phyloP scores from a whole-genome alignment of 1,140 invertebrate species.

The Maniola jurtina region DNA sequence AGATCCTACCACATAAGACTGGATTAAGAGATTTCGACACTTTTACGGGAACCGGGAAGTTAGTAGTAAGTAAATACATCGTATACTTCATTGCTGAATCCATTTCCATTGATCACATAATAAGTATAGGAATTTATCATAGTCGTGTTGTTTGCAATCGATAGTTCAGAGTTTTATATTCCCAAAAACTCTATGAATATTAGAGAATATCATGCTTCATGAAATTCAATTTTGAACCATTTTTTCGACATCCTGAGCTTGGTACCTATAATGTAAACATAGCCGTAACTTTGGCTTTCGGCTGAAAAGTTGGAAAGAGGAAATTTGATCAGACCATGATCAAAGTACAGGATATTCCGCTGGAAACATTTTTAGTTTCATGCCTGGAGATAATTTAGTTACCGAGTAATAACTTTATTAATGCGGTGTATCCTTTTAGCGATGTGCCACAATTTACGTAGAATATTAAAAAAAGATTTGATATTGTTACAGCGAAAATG shows the following conservation, averaged over 20 bases:
- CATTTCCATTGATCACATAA: too few relatives aligned
- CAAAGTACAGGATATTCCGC: slow-evolving; percentile 37
- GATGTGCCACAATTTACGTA: slow-evolving; percentile 9
- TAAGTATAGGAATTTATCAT: too few relatives aligned
- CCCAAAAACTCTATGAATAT: too few relatives aligned
- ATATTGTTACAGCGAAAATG: background rate
- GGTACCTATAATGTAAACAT: slow-evolving; percentile 29
- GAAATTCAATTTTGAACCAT: slow-evolving; percentile 5
- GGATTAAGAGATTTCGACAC: too few relatives aligned
- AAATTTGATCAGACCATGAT: slow-evolving; percentile 53
- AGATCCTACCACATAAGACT: too few relatives aligned
- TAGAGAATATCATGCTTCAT: background rate
- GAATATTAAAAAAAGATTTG: background rate
- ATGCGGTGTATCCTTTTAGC: slow-evolving; percentile 17
- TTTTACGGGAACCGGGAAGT: too few relatives aligned
- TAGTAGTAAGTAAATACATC: too few relatives aligned
- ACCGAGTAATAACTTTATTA: slow-evolving; percentile 29
- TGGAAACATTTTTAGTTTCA: slow-evolving; percentile 34
- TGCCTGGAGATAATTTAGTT: slow-evolving; percentile 31
- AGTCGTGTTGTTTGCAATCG: too few relatives aligned
- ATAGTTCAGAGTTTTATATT: too few relatives aligned
- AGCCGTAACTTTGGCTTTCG: slow-evolving; percentile 30
- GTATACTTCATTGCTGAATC: too few relatives aligned
- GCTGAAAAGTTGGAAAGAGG: slow-evolving; percentile 40
- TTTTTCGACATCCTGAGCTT: slow-evolving; percentile 7